Percentiles rank a stretch among this genome's conserved stretches.
Evolutionary conservation across 2,113 vertebrate species (phyloP).

Genomic region (Galemys pyrenaicus): DNA sequence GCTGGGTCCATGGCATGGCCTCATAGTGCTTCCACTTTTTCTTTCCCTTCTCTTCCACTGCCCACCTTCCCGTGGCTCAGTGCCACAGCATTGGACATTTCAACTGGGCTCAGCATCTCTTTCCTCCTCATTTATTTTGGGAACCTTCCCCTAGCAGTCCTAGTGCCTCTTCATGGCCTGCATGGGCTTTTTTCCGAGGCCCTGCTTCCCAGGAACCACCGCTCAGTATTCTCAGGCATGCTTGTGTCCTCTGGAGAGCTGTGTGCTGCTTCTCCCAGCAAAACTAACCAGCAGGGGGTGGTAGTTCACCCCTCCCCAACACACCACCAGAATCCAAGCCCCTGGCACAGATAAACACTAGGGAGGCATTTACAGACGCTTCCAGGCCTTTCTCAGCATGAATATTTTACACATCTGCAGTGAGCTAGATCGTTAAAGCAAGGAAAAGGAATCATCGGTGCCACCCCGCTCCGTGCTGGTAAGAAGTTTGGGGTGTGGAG

Average conservation of each 20-base stretch:
- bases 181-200: too few relatives aligned
- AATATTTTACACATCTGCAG: slow-evolving; percentile 64
- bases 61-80: neutral
- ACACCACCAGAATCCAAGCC: neutral
- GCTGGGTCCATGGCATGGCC: too few relatives aligned
- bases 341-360: neutral
- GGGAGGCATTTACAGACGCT: neutral
- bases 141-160: too few relatives aligned
- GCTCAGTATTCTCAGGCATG: too few relatives aligned
- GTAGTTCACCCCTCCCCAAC: neutral
- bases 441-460: neutral
- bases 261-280: neutral
- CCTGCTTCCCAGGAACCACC: too few relatives aligned
- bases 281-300: neutral
- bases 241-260: neutral
- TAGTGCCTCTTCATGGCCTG: too few relatives aligned
- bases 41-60: neutral
- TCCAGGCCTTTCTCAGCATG: slow-evolving; percentile 46
- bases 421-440: neutral
- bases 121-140: neutral
- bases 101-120: neutral
- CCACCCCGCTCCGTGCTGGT: neutral
- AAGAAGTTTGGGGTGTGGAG: neutral
- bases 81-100: accelerated
- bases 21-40: neutral